Evolutionary conservation across 2,113 vertebrate genomes (phyloP).

Genomic region (Ascaphus truei): DNA sequence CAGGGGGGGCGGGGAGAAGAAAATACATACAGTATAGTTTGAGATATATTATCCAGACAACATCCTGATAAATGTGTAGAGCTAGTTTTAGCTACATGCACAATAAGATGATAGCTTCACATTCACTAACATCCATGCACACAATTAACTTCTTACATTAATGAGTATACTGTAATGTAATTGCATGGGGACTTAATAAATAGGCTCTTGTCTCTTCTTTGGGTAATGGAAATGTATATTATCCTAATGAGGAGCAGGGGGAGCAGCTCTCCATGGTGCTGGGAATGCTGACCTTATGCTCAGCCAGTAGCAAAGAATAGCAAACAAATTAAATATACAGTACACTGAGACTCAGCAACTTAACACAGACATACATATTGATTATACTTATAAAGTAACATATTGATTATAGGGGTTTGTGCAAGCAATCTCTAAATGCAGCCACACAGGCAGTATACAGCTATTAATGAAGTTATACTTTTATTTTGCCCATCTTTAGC

Average conservation of each 20-base stretch:
- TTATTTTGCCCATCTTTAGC: background rate
- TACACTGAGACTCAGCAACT: background rate
- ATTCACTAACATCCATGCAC: background rate
- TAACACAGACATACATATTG: background rate
- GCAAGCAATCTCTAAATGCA: background rate
- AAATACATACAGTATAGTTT: too few species aligned
- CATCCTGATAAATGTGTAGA: background rate
- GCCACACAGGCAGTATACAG: too few species aligned
- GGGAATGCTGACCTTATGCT: background rate
- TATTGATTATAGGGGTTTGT: background rate
- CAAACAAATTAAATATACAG: background rate
- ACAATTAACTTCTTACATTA: background rate
- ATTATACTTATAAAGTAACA: background rate
- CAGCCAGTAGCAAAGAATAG: background rate
- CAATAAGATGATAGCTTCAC: background rate
- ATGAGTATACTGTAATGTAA: background rate
- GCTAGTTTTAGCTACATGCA: background rate
- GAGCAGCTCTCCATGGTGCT: slow-evolving; percentile 4
- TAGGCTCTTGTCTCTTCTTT: background rate
- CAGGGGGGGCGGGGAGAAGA: too few species aligned
- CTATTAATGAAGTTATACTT: background rate
- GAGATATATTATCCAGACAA: too few species aligned
- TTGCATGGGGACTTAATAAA: background rate
- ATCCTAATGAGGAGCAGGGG: background rate
- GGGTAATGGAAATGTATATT: background rate